Percentiles rank a stretch among this genome's conserved stretches.
Conservation (phyloP, 2,113 vertebrate species). For the Paracanthobrama guichenoti region DNA sequence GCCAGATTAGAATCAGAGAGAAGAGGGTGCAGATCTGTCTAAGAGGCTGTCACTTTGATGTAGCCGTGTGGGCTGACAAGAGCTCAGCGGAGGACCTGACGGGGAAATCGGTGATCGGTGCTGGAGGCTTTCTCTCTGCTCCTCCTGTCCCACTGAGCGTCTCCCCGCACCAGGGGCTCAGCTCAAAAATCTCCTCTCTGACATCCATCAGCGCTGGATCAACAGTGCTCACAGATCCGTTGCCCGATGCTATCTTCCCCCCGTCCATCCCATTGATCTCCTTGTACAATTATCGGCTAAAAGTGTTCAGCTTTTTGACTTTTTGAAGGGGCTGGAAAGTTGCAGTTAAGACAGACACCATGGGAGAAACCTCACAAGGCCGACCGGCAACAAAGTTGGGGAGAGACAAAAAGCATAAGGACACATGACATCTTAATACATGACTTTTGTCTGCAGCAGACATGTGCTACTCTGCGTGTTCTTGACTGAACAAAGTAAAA, state of each 20-base stretch:
- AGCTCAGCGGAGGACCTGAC: not conserved
- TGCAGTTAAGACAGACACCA: conserved; percentile 11
- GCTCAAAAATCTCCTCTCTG: conserved; percentile 29
- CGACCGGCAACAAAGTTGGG: not conserved
- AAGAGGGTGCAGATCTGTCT: not conserved
- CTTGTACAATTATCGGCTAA: conserved; percentile 33
- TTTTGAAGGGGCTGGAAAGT: conserved; percentile 20
- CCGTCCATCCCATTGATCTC: conserved; percentile 30
- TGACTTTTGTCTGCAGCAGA: not conserved
- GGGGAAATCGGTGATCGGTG: not conserved
- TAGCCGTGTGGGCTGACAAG: not conserved
- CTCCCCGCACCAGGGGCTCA: not conserved
- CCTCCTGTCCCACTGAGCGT: not conserved
- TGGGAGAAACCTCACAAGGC: not conserved
- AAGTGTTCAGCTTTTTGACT: conserved; percentile 38
- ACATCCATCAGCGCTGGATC: conserved; percentile 37
- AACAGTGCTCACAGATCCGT: conserved; percentile 11
- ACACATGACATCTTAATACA: conserved; percentile 34
- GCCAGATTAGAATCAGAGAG: not conserved
- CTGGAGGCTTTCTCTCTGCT: conserved; percentile 4
- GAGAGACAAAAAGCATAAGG: not conserved
- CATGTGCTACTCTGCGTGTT: not conserved
- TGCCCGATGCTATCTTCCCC: conserved; percentile 19
- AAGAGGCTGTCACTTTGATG: conserved; percentile 11
- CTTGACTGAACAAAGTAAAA: conserved; percentile 16